Evolutionary conservation across 1,140 invertebrate genomes (phyloP), one percentile per base, ranked within the genome.

Genomic region (Heliconius melpomene): DNA sequence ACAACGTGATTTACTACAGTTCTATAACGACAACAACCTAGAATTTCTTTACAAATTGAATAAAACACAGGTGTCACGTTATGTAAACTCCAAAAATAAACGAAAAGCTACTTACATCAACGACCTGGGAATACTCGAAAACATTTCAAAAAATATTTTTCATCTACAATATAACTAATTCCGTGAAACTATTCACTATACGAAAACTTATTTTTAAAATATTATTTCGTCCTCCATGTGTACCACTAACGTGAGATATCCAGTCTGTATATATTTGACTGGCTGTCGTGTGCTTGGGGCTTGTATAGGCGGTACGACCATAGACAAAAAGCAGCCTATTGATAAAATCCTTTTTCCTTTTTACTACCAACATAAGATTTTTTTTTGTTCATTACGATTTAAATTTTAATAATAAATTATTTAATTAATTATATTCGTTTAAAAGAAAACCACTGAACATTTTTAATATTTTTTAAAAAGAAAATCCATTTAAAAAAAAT

Each of bases 51-150:
- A 87, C 84, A 90, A 90, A 91, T 90, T 77, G 40, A 76, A 84
- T 85, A 89, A 91, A 91, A 91, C 88, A 91, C 88, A 93, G 90
- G 89, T 93, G 89, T 92, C 90, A 91, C 84, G 92, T 94, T 94
- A 94, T 93, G 91, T 94, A 94, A 94, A 94, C 90, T 91, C 87
- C 86, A 81, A 93, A 93, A 93, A 93, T 92, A 93, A 93, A 91
- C 85, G 84, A 89, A 81, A 82, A 89, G 83, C 76, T 91, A 93
- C 93, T 94, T 82, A 94, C 93, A 93, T 85, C 84, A 94, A 86
- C 36, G 92, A 91, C 82, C 91, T 90, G 77, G 93, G 90, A 75
- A 93, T 85, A 75, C 84, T 88, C 78, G 92, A 92, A 92, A 94
- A 94, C 93, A 94, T 94, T 90, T 91, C 79, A 90, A 88, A 89